Conservation (phyloP, 2,888 invertebrate genomes). For the Euclidia mi region DNA sequence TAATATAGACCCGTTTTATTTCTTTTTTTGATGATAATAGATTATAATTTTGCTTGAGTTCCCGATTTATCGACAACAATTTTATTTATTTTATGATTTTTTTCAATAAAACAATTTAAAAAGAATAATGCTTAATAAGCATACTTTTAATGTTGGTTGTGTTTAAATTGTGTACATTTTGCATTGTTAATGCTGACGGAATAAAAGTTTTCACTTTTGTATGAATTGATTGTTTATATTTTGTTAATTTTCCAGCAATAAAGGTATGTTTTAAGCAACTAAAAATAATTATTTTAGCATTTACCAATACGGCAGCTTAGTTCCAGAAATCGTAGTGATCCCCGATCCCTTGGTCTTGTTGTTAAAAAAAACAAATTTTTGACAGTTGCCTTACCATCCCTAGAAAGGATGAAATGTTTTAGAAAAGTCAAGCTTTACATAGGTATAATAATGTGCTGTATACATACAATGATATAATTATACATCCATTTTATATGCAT, state of each 20-base stretch:
- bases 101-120: conserved; percentile 62
- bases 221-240: conserved; percentile 13
- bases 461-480: conserved; percentile 16
- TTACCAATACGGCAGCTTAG: conserved; percentile 90
- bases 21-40: conserved; percentile 37
- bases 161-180: background rate
- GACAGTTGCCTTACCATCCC: conserved; percentile 31
- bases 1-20: conserved; percentile 50
- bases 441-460: conserved; percentile 33
- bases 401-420: conserved; percentile 39
- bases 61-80: conserved; percentile 45
- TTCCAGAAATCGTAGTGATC: conserved; percentile 71
- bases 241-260: conserved; percentile 62
- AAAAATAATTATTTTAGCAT: conserved; percentile 83
- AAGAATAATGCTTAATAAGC: conserved; percentile 71
- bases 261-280: conserved; percentile 80
- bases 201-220: conserved; percentile 9
- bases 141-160: conserved; percentile 81
- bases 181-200: background rate
- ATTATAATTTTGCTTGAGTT: conserved; percentile 50
- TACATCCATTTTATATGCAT: conserved; percentile 19
- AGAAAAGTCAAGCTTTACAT: conserved; percentile 49
- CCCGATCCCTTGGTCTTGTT: conserved; percentile 66
- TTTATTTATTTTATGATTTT: conserved; percentile 57
- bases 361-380: conserved; percentile 29